A percentile compares a stretch with the other conserved stretches of the same genome.
Conservation (phyloP, 2,888 invertebrate species). For the Oscheius onirici region DNA sequence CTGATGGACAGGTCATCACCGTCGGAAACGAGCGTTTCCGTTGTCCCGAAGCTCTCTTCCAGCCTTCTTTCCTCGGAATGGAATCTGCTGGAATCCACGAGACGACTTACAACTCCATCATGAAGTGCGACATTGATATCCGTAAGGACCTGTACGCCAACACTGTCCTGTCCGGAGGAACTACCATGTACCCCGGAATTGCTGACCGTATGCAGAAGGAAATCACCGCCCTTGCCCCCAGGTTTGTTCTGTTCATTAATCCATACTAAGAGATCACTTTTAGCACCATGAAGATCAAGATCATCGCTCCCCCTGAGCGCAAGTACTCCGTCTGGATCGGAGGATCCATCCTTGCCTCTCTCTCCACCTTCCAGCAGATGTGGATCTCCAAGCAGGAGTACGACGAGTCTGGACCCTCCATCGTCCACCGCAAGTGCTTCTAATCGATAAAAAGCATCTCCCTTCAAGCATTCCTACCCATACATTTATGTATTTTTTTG, state of each 20-base stretch:
- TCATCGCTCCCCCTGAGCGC: conserved; percentile 80
- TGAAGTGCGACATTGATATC: conserved; percentile 93
- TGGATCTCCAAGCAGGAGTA: conserved; percentile 76
- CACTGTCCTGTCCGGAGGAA: conserved; percentile 71
- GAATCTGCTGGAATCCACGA: conserved; percentile 68
- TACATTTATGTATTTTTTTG: background rate
- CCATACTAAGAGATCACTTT: conserved; percentile 22
- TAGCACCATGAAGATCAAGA: conserved; percentile 77
- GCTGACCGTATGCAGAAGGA: conserved; percentile 98
- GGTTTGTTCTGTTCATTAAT: too few relatives aligned
- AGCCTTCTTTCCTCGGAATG: conserved; percentile 80
- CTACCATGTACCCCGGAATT: conserved; percentile 94
- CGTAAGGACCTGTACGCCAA: conserved; percentile 82
- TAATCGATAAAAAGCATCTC: too few relatives aligned
- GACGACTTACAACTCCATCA: conserved; percentile 84
- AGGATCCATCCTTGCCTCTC: conserved; percentile 91
- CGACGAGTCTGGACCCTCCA: conserved; percentile 65
- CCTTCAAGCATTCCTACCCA: background rate
- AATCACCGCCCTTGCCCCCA: conserved; percentile 71
- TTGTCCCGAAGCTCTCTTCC: conserved; percentile 88
- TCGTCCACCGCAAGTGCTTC: conserved; percentile 59
- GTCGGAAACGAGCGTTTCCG: conserved; percentile 81
- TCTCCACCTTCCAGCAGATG: conserved; percentile 90
- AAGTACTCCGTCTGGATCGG: conserved; percentile 99
- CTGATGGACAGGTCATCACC: conserved; percentile 81